A percentile compares a stretch with the other conserved stretches of the same genome.
These are phyloP conservation scores for Clitarchus hookeri DNA, from an alignment of 2,888 invertebrate genomes.

Conservation along the genomic window DNA sequence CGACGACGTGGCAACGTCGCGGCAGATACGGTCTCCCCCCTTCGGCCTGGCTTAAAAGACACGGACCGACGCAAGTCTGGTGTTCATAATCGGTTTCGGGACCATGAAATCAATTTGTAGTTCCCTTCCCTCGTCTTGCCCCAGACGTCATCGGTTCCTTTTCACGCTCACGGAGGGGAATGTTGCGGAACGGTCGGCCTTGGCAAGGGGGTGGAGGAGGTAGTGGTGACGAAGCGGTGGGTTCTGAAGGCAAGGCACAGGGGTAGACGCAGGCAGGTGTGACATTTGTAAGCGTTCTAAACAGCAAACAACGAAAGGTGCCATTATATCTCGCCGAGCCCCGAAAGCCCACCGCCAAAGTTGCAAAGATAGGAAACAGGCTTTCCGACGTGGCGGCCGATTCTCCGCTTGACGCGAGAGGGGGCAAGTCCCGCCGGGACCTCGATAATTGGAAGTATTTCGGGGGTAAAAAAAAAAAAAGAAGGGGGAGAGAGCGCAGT, in stretches of 20 bases:
- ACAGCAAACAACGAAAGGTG: neutral
- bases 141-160: neutral
- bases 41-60: conserved; percentile 8
- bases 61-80: neutral
- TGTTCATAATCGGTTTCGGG: conserved; percentile 14
- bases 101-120: conserved; percentile 14
- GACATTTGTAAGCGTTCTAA: neutral
- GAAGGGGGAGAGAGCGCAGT: too few species aligned
- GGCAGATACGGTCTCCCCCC: neutral
- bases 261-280: neutral
- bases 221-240: neutral
- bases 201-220: neutral
- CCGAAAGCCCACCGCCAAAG: neutral
- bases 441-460: neutral
- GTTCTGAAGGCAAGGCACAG: neutral
- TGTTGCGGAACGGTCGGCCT: neutral
- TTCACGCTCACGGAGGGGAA: conserved; percentile 7
- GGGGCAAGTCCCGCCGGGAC: neutral
- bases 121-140: neutral
- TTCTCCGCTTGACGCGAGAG: neutral
- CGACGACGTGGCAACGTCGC: neutral
- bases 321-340: neutral
- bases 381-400: neutral
- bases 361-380: neutral
- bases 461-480: too few species aligned